Percentiles rank a stretch among this genome's conserved stretches.
Evolutionary conservation across 2,113 vertebrate species (phyloP).

Genomic region (Psammodynastes pulverulentus): DNA sequence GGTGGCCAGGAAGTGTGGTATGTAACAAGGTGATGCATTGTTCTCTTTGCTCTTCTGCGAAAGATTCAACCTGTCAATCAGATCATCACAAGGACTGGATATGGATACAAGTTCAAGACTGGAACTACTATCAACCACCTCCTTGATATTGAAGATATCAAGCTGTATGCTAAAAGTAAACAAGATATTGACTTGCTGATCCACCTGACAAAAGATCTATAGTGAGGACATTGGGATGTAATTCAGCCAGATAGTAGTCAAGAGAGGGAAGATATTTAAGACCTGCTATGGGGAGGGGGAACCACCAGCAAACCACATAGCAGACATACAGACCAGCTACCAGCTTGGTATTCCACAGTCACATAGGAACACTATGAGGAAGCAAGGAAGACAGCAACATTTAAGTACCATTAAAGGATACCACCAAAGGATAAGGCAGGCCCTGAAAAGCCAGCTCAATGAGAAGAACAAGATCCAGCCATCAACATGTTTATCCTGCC

Average conservation of each 20-base stretch:
- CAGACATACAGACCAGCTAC: not conserved
- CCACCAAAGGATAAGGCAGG: not conserved
- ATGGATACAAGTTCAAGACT: not conserved
- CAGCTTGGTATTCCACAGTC: not conserved
- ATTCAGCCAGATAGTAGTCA: not conserved
- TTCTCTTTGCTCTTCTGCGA: not conserved
- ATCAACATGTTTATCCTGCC: not conserved
- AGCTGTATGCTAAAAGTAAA: not conserved
- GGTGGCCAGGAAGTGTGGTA: not conserved
- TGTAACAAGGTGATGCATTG: not conserved
- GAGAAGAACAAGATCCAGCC: not conserved
- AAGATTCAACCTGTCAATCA: not conserved
- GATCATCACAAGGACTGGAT: not conserved
- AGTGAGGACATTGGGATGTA: not conserved
- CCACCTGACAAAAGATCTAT: not conserved
- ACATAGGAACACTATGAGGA: not conserved
- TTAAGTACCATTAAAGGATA: not conserved
- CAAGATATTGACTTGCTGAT: not conserved
- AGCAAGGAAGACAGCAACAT: not conserved
- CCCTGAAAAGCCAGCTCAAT: not conserved
- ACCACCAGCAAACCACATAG: not conserved
- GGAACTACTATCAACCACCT: not conserved
- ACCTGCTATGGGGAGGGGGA: fast-evolving
- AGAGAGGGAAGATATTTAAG: not conserved
- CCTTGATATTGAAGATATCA: not conserved